Conservation (phyloP, 1,140 invertebrate genomes). For the Ceratitis capitata region DNA sequence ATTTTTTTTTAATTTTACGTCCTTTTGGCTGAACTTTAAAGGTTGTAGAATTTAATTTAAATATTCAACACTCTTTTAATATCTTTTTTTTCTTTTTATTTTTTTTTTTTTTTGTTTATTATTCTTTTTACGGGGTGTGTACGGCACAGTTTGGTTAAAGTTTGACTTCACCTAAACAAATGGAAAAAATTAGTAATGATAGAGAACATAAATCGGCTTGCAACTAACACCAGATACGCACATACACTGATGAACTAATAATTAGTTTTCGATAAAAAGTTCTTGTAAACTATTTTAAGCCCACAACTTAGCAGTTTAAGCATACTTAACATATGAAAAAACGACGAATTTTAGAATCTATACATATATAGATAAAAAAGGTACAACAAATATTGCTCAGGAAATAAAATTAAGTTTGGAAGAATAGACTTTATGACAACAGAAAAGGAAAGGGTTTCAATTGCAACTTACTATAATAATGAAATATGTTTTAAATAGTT, state of each 20-base stretch:
- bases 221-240: slow-evolving; percentile 64
- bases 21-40: no score
- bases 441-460: neutral
- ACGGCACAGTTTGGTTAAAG: no score
- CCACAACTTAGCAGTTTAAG: neutral
- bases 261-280: neutral
- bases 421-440: neutral
- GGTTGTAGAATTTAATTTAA: no score
- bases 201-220: slow-evolving; percentile 58
- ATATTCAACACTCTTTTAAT: no score
- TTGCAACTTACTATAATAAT: neutral
- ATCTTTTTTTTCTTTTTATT: no score
- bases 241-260: slow-evolving; percentile 43
- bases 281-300: neutral
- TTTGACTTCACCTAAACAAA: no score
- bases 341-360: neutral
- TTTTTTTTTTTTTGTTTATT: no score
- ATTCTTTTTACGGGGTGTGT: no score
- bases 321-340: neutral
- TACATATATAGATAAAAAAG: neutral
- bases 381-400: neutral
- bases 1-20: no score
- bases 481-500: neutral
- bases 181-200: slow-evolving; percentile 56
- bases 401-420: neutral